Base-by-base conservation (phyloP, 2,797 vertebrate genomes). In the Masticophis lateralis region DNA sequence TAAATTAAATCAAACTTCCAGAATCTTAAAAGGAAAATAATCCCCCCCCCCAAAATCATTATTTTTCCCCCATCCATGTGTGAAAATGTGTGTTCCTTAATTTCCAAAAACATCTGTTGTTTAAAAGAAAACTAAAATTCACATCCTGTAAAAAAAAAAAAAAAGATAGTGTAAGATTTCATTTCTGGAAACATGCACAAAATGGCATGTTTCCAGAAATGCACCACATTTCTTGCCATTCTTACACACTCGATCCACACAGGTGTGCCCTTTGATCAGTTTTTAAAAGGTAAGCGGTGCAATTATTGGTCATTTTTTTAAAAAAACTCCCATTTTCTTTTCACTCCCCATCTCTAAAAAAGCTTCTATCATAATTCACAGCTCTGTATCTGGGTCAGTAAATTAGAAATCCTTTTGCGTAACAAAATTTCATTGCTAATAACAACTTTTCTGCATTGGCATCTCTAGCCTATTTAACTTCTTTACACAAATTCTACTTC, bases 211-310 rank as follows among this genome's bases (percentile, higher is more conserved):
- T 69, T 27, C 20, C 25, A 28, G 69, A 59, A 53, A 8, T 0
- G 1, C 92, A 0, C 6, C 25, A 5, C 63, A 53, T 0, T 92
- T 83, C 18, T 91, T 20, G 55, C 0, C 94, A 93, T 92, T 55
- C 91, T 97, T 97, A 96, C 97, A 94, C 22, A 92, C 93, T 96
- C 43, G 37, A 16, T 96, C 97, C 96, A 96, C 97, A 96, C 95
- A 97, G 97, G 97, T 97, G 97, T 97, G 97, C 97, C 96, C 96
- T 97, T 97, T 92, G 87, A 93, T 96, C 96, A 96, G 96, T 96
- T 97, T 97, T 97, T 95, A 96, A 94, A 94, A 4, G 60, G 18
- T 2, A 89, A 0, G 66, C 92, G 95, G 92, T 96, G 93, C 87
- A 20, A 87, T 1, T 63, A 25, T 86, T 91, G 92, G 95, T 93